Percentiles rank a stretch among this genome's conserved stretches.
phyloP scores from a whole-genome alignment of 2,888 invertebrate genomes.

The Phortica magna region DNA sequence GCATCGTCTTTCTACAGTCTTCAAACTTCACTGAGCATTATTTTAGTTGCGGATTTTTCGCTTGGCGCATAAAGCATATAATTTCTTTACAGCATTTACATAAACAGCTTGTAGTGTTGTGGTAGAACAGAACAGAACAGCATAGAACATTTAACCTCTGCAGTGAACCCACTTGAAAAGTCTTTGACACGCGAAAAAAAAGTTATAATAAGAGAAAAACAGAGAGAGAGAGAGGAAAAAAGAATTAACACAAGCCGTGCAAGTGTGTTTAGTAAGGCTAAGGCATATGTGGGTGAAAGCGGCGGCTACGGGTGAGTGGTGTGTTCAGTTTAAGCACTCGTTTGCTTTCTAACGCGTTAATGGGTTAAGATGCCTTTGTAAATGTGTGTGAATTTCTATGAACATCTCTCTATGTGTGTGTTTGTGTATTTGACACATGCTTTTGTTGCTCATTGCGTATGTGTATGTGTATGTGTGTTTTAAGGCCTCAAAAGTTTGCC shows the following conservation, averaged over 20 bases:
- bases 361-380: constrained; percentile 68
- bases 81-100: constrained; percentile 11
- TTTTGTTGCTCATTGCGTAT: constrained; percentile 20
- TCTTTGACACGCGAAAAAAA: constrained; percentile 61
- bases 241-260: background rate
- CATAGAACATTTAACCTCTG: constrained; percentile 65
- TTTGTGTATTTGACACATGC: constrained; percentile 13
- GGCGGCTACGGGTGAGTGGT: background rate
- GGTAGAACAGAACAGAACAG: constrained; percentile 45
- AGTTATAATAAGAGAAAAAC: constrained; percentile 36
- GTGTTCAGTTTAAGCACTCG: constrained; percentile 64
- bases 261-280: background rate
- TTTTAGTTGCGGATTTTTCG: background rate
- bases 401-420: background rate
- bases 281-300: background rate
- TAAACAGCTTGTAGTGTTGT: constrained; percentile 1
- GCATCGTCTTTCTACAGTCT: background rate
- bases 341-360: constrained; percentile 71
- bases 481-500: background rate
- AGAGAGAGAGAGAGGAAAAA: background rate
- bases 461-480: background rate
- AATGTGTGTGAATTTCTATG: background rate
- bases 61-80: background rate
- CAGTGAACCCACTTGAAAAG: constrained; percentile 69
- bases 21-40: background rate